Percentiles rank a stretch among this genome's conserved stretches.
These are phyloP conservation scores for Eurystomus gularis DNA, from an alignment of 2,113 vertebrate genomes.

Conservation along the genomic window DNA sequence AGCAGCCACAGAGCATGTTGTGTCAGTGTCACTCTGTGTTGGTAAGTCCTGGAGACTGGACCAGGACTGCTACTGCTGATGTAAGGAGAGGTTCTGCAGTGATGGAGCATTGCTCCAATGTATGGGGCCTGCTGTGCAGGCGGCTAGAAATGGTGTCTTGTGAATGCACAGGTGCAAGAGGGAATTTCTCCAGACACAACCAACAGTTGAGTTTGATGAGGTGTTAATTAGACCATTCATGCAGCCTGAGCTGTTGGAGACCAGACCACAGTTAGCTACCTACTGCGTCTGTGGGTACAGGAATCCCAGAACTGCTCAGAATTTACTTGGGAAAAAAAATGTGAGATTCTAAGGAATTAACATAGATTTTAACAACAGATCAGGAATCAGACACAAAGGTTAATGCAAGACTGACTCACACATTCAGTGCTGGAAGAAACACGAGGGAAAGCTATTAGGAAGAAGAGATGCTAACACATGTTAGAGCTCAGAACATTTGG, in stretches of 20 bases:
- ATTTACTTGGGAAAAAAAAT: background rate
- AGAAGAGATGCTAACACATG: background rate
- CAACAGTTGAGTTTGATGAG: constrained; percentile 62
- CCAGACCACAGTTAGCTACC: constrained; percentile 36
- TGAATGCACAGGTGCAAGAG: constrained; percentile 54
- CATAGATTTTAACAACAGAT: constrained; percentile 35
- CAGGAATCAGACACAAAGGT: background rate
- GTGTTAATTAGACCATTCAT: constrained; percentile 72
- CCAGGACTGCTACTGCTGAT: accelerated
- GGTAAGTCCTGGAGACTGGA: background rate
- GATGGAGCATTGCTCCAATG: background rate
- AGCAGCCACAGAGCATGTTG: background rate
- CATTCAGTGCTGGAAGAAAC: background rate
- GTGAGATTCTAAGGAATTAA: constrained; percentile 44
- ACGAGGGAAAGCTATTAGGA: background rate
- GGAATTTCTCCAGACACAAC: constrained; percentile 53
- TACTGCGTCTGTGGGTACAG: background rate
- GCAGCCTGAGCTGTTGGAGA: constrained; percentile 52
- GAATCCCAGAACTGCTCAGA: constrained; percentile 29
- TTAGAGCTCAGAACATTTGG: background rate
- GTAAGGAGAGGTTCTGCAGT: background rate
- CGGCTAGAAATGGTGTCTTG: background rate
- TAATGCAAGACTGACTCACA: background rate
- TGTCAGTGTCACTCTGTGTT: background rate
- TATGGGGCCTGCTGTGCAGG: background rate